Evolutionary conservation across 2,113 vertebrate species (phyloP).

Genomic region (Salvelinus namaycush): DNA sequence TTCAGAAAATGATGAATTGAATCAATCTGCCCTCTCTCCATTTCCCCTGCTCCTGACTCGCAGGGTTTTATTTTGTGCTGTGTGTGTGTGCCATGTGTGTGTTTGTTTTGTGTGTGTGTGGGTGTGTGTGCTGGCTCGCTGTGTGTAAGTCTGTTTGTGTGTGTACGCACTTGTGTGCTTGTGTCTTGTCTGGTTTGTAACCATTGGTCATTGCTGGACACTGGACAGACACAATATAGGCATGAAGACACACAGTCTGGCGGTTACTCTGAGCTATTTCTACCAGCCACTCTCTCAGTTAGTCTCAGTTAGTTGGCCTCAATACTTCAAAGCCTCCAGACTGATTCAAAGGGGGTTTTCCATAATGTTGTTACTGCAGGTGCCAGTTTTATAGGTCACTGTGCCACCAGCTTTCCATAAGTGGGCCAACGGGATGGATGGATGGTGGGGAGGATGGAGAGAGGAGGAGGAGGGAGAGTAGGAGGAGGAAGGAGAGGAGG

Average conservation of each 20-base stretch:
- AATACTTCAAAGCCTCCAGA: slow-evolving; percentile 5
- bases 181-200: slow-evolving; percentile 14
- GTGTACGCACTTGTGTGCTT: not conserved
- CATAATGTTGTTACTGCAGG: slow-evolving; percentile 1
- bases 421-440: slow-evolving; percentile 49
- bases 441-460: slow-evolving; percentile 20
- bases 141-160: not conserved
- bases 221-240: not conserved
- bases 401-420: slow-evolving; percentile 49
- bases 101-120: slow-evolving; percentile 8
- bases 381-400: slow-evolving; percentile 55
- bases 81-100: not conserved
- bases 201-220: not conserved
- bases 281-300: slow-evolving; percentile 15
- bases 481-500: slow-evolving; percentile 26
- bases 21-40: slow-evolving; percentile 5
- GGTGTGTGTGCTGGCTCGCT: not conserved
- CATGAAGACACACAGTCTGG: not conserved
- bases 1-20: slow-evolving; percentile 31
- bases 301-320: not conserved
- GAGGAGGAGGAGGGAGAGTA: slow-evolving; percentile 24
- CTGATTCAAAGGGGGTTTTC: slow-evolving; percentile 15
- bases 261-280: not conserved
- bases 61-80: slow-evolving; percentile 9
- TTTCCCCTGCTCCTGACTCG: not conserved